Evolutionary conservation across 2,113 vertebrate genomes (phyloP), one percentile per base, ranked within the genome.

Genomic region (Sigmodon hispidus): DNA sequence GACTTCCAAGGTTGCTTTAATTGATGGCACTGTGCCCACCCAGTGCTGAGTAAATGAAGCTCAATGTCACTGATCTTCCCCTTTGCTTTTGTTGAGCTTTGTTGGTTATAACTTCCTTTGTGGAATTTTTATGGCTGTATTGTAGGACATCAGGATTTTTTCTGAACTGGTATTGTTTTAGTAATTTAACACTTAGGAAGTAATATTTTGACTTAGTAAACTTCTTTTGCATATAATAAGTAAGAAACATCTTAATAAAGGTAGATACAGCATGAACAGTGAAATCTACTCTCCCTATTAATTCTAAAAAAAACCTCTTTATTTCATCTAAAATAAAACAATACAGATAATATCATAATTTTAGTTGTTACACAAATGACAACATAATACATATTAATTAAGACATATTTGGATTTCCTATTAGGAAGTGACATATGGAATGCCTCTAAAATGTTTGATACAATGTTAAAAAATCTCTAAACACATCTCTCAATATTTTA

Each of bases 31-130:
- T 97, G 97, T 98, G 98, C 95, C 96, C 96, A 87, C 97, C 97
- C 96, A 98, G 98, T 95, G 97, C 65, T 96, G 93, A 98, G 90
- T 96, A 98, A 98, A 98, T 98, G 98, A 98, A 97, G 96, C 98
- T 98, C 98, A 96, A 31, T 97, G 97, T 98, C 97, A 98, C 97
- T 98, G 98, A 98, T 98, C 98, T 98, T 98, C 98, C 97, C 98
- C 98, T 98, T 98, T 98, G 98, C 98, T 98, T 98, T 98, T 98
- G 98, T 98, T 97, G n/a, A n/a, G 95, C 95, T 98, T 98, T 69
- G 36, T n/a, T 98, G 98, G 40, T 59, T 84, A 95, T 97, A 98
- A 98, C 97, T 98, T 98, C 92, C 97, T 97, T 90, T 75, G 93
- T 97, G 98, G 97, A 97, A 89, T 97, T 97, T 98, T 97, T 90